phyloP scores from a whole-genome alignment of 2,113 vertebrate genomes.

The Hyperoodon ampullatus region DNA sequence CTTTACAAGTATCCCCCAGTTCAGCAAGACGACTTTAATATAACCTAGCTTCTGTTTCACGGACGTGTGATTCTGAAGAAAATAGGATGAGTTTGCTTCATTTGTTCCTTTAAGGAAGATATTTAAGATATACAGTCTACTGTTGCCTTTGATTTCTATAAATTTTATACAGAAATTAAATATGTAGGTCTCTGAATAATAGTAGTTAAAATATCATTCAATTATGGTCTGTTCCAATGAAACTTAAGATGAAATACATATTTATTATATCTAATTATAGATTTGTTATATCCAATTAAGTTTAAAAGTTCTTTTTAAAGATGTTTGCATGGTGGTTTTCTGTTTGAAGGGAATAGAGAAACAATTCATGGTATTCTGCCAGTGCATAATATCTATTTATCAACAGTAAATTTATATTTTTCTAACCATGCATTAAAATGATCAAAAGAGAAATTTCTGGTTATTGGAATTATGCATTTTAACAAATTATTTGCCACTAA shows the following conservation, averaged over 20 bases:
- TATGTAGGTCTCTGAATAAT: neutral
- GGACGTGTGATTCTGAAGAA: conserved; percentile 8
- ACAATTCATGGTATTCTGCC: neutral
- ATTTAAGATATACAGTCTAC: conserved; percentile 38
- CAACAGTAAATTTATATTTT: conserved; percentile 30
- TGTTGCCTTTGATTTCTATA: conserved; percentile 45
- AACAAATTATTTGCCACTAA: conserved; percentile 44
- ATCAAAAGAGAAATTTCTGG: neutral
- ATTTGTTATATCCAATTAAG: conserved; percentile 16
- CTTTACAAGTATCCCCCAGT: neutral
- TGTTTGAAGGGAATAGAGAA: conserved; percentile 27
- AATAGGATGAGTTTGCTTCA: conserved; percentile 7
- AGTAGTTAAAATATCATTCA: conserved; percentile 9
- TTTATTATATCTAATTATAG: conserved; percentile 3
- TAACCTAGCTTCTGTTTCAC: neutral
- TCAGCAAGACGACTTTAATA: neutral
- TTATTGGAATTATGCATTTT: conserved; percentile 17
- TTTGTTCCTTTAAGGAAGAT: conserved; percentile 30
- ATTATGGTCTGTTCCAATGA: conserved; percentile 29
- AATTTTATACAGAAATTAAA: conserved; percentile 45
- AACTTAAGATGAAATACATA: conserved; percentile 8
- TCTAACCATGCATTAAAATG: conserved; percentile 35
- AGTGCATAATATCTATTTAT: neutral
- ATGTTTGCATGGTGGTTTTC: conserved; percentile 49
- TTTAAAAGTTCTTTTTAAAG: conserved; percentile 40